These are phyloP conservation scores for Taenaris catops DNA, from an alignment of 2,888 invertebrate genomes.

Conservation along the genomic window DNA sequence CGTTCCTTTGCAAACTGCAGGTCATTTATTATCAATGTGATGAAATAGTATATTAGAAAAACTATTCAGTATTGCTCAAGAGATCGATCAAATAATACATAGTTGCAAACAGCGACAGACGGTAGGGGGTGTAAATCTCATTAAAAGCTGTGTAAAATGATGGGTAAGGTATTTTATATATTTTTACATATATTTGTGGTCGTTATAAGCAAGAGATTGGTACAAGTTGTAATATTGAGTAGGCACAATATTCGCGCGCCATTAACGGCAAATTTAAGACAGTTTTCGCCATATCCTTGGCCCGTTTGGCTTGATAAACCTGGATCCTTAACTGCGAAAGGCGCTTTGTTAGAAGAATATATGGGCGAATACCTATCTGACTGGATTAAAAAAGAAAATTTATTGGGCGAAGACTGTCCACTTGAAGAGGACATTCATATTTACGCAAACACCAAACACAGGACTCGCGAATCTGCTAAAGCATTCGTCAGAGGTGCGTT, in stretches of 20 bases:
- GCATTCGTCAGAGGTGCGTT: conserved; percentile 49
- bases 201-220: conserved; percentile 23
- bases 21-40: conserved; percentile 5
- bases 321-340: conserved; percentile 51
- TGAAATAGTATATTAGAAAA: conserved; percentile 3
- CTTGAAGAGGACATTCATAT: conserved; percentile 34
- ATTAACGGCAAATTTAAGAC: conserved; percentile 33
- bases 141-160: no score
- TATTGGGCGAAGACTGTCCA: conserved; percentile 42
- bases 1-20: background rate
- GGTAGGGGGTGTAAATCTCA: no score
- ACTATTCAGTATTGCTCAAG: no score
- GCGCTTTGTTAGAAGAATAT: conserved; percentile 44
- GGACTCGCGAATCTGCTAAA: conserved; percentile 49
- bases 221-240: conserved; percentile 51
- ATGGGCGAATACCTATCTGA: conserved; percentile 49
- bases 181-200: conserved; percentile 8
- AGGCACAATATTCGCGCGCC: conserved; percentile 56
- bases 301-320: conserved; percentile 39
- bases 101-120: no score
- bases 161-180: conserved; percentile 9
- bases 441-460: conserved; percentile 48
- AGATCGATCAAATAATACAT: no score
- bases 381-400: conserved; percentile 41
- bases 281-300: conserved; percentile 40